These are phyloP conservation scores for Stenoptilia bipunctidactyla DNA, from an alignment of 2,888 invertebrate genomes.

Conservation along the genomic window DNA sequence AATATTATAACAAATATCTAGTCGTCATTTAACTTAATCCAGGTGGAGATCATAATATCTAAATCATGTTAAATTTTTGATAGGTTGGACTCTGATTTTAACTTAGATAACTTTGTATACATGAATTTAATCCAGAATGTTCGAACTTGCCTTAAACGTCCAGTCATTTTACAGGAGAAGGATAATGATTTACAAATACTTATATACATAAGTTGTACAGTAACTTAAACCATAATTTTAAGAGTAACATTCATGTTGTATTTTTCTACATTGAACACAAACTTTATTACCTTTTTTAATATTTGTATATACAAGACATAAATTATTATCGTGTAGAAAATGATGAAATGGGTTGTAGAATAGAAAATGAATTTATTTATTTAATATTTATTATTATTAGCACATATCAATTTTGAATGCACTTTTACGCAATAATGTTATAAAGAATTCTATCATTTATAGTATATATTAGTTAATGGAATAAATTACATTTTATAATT, in stretches of 20 bases:
- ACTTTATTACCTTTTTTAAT: conserved; percentile 7
- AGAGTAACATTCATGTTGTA: conserved; percentile 32
- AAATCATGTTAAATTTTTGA: too few species aligned
- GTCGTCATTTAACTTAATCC: too few species aligned
- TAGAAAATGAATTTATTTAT: conserved; percentile 3
- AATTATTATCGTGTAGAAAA: conserved; percentile 1
- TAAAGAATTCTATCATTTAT: conserved; percentile 9
- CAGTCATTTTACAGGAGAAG: too few species aligned
- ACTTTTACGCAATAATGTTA: conserved; percentile 14
- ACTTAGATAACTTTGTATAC: too few species aligned
- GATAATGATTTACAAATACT: background rate
- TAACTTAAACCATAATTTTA: conserved; percentile 33
- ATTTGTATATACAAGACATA: conserved; percentile 2
- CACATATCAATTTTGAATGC: background rate
- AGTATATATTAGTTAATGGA: conserved; percentile 51
- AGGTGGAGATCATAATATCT: too few species aligned
- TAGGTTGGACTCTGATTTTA: too few species aligned
- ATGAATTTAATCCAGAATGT: too few species aligned
- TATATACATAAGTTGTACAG: conserved; percentile 58
- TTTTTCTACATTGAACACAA: conserved; percentile 11
- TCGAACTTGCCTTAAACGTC: too few species aligned
- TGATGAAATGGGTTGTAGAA: background rate
- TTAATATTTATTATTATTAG: too few species aligned
- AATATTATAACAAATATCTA: too few species aligned
- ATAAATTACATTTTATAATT: conserved; percentile 56